Evolutionary conservation across 2,797 vertebrate species (phyloP).

Genomic region (Natrix natrix): DNA sequence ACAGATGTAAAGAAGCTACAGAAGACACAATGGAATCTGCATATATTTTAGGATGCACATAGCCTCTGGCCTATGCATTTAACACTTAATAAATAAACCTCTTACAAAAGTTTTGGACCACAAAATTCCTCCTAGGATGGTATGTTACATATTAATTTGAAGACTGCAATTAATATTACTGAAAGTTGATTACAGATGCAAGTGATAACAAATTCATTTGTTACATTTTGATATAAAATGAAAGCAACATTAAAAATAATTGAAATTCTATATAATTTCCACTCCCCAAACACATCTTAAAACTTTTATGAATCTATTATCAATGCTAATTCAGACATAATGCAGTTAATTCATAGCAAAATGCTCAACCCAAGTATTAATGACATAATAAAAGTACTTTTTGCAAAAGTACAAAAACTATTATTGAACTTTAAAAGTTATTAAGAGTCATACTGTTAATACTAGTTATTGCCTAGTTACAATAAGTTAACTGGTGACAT

Average conservation of each 20-base stretch:
- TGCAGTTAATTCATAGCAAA: background rate
- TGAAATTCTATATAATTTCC: background rate
- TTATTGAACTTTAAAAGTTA: background rate
- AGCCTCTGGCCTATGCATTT: background rate
- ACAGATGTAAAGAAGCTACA: background rate
- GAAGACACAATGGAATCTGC: background rate
- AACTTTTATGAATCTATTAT: background rate
- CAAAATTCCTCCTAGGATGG: background rate
- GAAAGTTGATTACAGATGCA: background rate
- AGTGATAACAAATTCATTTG: background rate
- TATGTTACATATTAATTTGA: background rate
- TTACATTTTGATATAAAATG: background rate
- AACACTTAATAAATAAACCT: background rate
- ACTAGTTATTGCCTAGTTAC: background rate
- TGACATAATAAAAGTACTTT: background rate
- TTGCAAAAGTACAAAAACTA: background rate
- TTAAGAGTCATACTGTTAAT: background rate
- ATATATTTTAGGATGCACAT: background rate
- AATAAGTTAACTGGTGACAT: slow-evolving; percentile 28
- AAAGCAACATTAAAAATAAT: background rate
- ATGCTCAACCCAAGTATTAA: background rate
- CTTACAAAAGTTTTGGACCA: background rate
- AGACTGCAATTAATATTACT: background rate
- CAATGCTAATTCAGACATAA: background rate
- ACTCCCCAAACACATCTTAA: background rate